A percentile compares a stretch with the other conserved stretches of the same genome.
Evolutionary conservation across 2,888 invertebrate species (phyloP).

Genomic region (Drosophila merina): DNA sequence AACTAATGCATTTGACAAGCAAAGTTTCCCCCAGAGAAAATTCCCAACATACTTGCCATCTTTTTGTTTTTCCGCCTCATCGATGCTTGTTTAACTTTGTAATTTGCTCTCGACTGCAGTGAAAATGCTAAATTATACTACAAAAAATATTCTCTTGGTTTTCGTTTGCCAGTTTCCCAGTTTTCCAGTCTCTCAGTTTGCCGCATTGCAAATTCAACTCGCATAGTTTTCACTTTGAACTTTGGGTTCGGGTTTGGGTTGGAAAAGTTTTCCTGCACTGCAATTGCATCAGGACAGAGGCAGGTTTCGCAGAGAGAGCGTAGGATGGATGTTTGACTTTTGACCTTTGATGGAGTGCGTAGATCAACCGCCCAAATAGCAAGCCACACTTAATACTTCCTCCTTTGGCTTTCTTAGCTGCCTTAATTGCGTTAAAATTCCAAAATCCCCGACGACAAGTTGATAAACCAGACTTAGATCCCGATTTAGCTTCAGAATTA

Average conservation of each 20-base stretch:
- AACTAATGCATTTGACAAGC: background rate
- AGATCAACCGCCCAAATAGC: conserved; percentile 15
- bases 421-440: conserved; percentile 35
- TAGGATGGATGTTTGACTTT: conserved; percentile 17
- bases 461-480: background rate
- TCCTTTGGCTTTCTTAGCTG: background rate
- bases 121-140: conserved; percentile 7
- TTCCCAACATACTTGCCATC: background rate
- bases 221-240: conserved; percentile 66
- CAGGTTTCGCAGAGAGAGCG: background rate
- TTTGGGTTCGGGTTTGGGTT: conserved; percentile 48
- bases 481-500: conserved; percentile 9
- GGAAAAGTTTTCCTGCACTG: conserved; percentile 37
- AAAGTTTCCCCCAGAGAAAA: background rate
- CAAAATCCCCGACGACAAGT: background rate
- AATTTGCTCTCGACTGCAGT: conserved; percentile 39
- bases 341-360: conserved; percentile 12
- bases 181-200: conserved; percentile 19
- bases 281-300: conserved; percentile 5
- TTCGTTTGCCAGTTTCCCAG: background rate
- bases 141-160: conserved; percentile 4
- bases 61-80: conserved; percentile 16
- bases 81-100: conserved; percentile 20
- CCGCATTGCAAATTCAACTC: conserved; percentile 71
- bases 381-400: conserved; percentile 9